Evolutionary conservation across 2,797 vertebrate species (phyloP).

Genomic region (Phoebastria nigripes): DNA sequence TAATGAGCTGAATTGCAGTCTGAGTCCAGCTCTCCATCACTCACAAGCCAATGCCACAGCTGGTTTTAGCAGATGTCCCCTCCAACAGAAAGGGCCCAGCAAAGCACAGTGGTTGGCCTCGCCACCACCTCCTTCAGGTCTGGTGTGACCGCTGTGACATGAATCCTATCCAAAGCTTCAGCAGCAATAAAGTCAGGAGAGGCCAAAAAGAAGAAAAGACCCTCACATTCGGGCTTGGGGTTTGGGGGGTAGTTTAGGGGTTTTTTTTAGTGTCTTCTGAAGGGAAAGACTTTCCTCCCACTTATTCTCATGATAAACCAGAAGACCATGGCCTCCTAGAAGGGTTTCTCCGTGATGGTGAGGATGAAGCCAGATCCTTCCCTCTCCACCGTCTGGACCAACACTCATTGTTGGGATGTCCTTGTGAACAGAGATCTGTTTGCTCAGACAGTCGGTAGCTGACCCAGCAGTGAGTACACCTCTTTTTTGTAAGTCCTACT

Average conservation of each 20-base stretch:
- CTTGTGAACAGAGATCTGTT: background rate
- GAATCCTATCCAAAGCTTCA: background rate
- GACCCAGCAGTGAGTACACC: background rate
- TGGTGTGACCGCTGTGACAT: background rate
- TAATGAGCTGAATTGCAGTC: slow-evolving; percentile 52
- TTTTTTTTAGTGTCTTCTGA: background rate
- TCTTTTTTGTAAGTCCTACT: background rate
- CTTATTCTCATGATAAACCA: background rate
- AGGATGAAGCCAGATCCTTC: background rate
- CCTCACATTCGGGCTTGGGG: background rate
- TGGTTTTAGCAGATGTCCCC: slow-evolving; percentile 39
- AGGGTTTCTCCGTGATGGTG: background rate
- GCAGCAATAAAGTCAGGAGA: background rate
- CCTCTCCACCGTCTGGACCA: background rate
- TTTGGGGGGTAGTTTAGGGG: background rate
- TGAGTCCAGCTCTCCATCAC: slow-evolving; percentile 13
- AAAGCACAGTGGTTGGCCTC: background rate
- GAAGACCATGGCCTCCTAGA: background rate
- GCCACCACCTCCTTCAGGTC: background rate
- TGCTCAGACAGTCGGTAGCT: background rate
- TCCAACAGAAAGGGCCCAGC: background rate
- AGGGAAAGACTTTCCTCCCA: background rate
- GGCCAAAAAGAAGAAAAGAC: background rate
- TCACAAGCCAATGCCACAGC: slow-evolving; percentile 18
- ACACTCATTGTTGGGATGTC: background rate